Conservation (phyloP, 2,888 invertebrate species). For the Athripsodes cinereus region DNA sequence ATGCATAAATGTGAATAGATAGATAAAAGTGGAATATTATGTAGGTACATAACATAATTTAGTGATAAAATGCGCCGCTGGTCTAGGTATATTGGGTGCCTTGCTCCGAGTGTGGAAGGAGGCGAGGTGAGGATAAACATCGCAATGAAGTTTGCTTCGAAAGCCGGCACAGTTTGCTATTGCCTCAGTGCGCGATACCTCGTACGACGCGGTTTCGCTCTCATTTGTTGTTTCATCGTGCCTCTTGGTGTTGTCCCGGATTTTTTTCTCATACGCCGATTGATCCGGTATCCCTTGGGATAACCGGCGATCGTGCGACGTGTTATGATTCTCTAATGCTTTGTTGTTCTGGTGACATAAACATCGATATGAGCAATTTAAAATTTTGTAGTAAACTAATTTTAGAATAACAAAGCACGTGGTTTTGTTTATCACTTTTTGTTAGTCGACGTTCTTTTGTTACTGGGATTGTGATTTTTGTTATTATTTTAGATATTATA, state of each 20-base stretch:
- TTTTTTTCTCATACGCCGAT: not conserved
- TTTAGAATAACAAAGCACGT: not conserved
- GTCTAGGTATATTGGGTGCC: not conserved
- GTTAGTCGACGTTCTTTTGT: no score
- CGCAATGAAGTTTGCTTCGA: not conserved
- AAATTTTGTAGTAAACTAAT: no score
- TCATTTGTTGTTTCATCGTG: not conserved
- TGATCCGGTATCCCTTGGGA: not conserved
- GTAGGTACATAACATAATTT: no score
- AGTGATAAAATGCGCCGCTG: no score
- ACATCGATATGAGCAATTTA: no score
- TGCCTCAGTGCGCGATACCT: not conserved
- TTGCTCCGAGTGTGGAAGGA: not conserved
- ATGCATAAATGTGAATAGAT: no score
- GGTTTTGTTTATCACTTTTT: not conserved
- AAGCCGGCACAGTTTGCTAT: not conserved
- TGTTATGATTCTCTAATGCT: no score
- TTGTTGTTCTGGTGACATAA: no score
- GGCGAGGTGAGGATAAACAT: not conserved
- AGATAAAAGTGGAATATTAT: no score
- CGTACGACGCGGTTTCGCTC: not conserved
- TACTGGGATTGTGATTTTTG: no score
- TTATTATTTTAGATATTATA: no score
- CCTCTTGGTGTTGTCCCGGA: not conserved
- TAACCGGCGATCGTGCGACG: constrained; percentile 1